Evolutionary conservation across 2,797 vertebrate species (phyloP).

Genomic region (Menidia menidia): DNA sequence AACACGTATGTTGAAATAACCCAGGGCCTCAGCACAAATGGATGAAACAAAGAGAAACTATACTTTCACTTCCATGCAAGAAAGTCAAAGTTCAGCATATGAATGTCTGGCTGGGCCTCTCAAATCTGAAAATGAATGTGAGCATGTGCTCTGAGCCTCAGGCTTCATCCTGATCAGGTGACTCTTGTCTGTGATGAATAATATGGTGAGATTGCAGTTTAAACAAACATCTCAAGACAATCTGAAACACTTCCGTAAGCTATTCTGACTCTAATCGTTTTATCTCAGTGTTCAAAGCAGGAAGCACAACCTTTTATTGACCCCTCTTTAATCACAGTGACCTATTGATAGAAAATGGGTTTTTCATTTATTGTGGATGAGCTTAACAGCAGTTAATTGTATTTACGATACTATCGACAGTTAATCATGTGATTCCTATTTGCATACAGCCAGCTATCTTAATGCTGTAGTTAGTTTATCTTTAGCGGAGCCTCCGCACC

Average conservation of each 20-base stretch:
- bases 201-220: background rate
- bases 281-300: background rate
- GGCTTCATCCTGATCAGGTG: conserved; percentile 62
- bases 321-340: background rate
- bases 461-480: background rate
- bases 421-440: conserved; percentile 22
- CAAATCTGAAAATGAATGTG: background rate
- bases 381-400: conserved; percentile 1
- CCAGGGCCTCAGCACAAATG: background rate
- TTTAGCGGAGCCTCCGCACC: background rate
- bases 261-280: background rate
- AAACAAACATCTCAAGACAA: background rate
- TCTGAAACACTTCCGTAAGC: background rate
- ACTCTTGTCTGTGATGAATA: conserved; percentile 25
- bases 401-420: conserved; percentile 6
- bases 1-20: conserved; percentile 13
- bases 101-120: no score
- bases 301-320: background rate
- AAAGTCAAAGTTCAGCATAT: background rate
- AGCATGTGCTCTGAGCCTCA: conserved; percentile 2
- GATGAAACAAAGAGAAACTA: background rate
- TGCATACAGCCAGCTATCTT: background rate
- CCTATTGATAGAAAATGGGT: background rate
- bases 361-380: conserved; percentile 9
- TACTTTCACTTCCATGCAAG: conserved; percentile 57